Evolutionary conservation across 2,113 vertebrate species (phyloP).

Genomic region (Myodes glareolus): DNA sequence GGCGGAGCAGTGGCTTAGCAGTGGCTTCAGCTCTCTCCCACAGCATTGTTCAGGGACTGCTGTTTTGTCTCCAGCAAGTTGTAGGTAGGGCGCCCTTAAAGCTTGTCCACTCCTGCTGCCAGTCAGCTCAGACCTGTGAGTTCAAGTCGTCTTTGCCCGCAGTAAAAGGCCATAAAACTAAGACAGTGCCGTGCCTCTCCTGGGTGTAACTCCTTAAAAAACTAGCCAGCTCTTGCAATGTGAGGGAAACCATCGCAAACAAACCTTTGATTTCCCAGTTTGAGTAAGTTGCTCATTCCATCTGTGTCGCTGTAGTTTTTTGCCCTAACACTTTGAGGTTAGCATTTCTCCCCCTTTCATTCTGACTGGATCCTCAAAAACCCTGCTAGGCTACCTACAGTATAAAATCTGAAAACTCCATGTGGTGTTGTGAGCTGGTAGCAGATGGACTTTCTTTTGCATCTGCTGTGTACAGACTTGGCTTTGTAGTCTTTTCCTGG

Average conservation of each 20-base stretch:
- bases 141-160: slow-evolving; percentile 89
- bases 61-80: slow-evolving; percentile 85
- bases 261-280: slow-evolving; percentile 86
- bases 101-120: slow-evolving; percentile 86
- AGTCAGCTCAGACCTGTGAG: slow-evolving; percentile 85
- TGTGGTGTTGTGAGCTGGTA: slow-evolving; percentile 97
- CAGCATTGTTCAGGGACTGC: slow-evolving; percentile 82
- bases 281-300: slow-evolving; percentile 82
- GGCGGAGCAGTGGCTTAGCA: slow-evolving; percentile 80
- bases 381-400: slow-evolving; percentile 90
- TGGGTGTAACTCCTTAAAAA: slow-evolving; percentile 88
- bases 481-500: slow-evolving; percentile 99
- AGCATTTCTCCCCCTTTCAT: slow-evolving; percentile 88
- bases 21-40: slow-evolving; percentile 75
- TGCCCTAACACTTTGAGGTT: slow-evolving; percentile 86
- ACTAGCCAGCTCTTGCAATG: slow-evolving; percentile 86
- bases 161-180: slow-evolving; percentile 91
- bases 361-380: slow-evolving; percentile 89
- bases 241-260: slow-evolving; percentile 83
- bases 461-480: slow-evolving; percentile 99
- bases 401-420: slow-evolving; percentile 96
- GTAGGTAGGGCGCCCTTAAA: slow-evolving; percentile 87
- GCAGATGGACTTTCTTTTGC: slow-evolving; percentile 99
- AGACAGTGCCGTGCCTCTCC: slow-evolving; percentile 87
- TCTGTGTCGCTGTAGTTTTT: slow-evolving; percentile 86